These are phyloP conservation scores for Rotaria socialis DNA, from an alignment of 2,888 invertebrate genomes.

Conservation along the genomic window DNA sequence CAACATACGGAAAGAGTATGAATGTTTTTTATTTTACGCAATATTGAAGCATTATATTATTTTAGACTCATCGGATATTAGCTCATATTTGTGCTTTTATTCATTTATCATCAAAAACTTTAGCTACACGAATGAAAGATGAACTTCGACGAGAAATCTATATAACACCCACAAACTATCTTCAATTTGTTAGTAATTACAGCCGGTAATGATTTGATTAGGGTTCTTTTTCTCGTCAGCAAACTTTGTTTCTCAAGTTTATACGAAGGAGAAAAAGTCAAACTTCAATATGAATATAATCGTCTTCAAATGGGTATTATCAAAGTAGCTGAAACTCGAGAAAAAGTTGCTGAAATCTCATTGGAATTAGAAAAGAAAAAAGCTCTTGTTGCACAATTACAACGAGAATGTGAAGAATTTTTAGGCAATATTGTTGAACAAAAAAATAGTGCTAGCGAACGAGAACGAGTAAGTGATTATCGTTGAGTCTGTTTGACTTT, in stretches of 20 bases:
- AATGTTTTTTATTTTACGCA: not conserved
- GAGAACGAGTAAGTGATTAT: slow-evolving; percentile 63
- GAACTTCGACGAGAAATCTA: slow-evolving; percentile 78
- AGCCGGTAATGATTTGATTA: slow-evolving; percentile 64
- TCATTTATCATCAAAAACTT: slow-evolving; percentile 74
- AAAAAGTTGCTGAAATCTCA: slow-evolving; percentile 76
- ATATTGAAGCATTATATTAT: not conserved
- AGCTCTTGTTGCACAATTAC: slow-evolving; percentile 67
- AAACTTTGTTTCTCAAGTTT: not conserved
- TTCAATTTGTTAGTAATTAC: slow-evolving; percentile 77
- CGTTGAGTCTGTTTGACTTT: too few relatives aligned
- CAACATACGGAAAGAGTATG: not conserved
- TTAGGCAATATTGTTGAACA: slow-evolving; percentile 75
- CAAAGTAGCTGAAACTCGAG: slow-evolving; percentile 79
- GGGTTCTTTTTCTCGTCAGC: too few relatives aligned
- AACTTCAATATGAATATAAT: slow-evolving; percentile 71
- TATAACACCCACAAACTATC: slow-evolving; percentile 80
- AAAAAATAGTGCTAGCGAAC: slow-evolving; percentile 76
- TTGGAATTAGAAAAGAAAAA: slow-evolving; percentile 74
- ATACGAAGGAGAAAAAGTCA: slow-evolving; percentile 53
- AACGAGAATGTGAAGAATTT: slow-evolving; percentile 78
- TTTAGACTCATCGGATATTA: slow-evolving; percentile 57
- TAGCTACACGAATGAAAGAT: slow-evolving; percentile 69
- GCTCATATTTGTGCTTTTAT: slow-evolving; percentile 75
- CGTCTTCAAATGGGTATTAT: slow-evolving; percentile 71